phyloP scores from a whole-genome alignment of 2,797 vertebrate genomes.

The Lycodopsis pacificus region DNA sequence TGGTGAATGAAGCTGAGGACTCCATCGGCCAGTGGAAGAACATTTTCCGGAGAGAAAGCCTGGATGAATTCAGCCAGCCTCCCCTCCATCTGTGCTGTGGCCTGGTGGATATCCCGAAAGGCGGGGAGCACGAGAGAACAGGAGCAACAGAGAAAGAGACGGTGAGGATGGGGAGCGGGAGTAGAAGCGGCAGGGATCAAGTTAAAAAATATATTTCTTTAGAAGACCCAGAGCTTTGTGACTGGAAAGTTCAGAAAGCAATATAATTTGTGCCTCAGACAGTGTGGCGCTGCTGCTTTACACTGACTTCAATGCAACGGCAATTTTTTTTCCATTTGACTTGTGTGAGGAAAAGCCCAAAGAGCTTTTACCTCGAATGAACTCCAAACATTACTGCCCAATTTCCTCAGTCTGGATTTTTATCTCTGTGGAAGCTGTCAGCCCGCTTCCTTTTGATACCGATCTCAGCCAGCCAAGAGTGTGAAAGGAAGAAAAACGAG shows the following conservation, averaged over 20 bases:
- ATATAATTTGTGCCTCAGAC: slow-evolving; percentile 10
- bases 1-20: slow-evolving; percentile 96
- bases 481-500: background rate
- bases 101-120: slow-evolving; percentile 73
- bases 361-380: slow-evolving; percentile 42
- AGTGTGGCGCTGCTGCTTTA: slow-evolving; percentile 13
- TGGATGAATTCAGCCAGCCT: slow-evolving; percentile 88
- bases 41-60: slow-evolving; percentile 87
- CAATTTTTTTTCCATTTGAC: background rate
- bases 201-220: slow-evolving; percentile 13
- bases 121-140: background rate
- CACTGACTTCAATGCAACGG: slow-evolving; percentile 1
- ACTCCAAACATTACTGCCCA: slow-evolving; percentile 33
- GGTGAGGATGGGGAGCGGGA: background rate
- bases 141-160: background rate
- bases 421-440: slow-evolving; percentile 46
- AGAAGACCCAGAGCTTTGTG: background rate
- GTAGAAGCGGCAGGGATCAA: background rate
- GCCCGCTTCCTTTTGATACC: slow-evolving; percentile 47
- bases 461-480: background rate
- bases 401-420: slow-evolving; percentile 52
- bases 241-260: slow-evolving; percentile 14
- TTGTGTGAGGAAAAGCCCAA: slow-evolving; percentile 25
- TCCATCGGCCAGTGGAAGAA: slow-evolving; percentile 90
- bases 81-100: slow-evolving; percentile 94